These are phyloP conservation scores for Drosophila anomalata DNA, from an alignment of 2,888 invertebrate species.

Conservation along the genomic window DNA sequence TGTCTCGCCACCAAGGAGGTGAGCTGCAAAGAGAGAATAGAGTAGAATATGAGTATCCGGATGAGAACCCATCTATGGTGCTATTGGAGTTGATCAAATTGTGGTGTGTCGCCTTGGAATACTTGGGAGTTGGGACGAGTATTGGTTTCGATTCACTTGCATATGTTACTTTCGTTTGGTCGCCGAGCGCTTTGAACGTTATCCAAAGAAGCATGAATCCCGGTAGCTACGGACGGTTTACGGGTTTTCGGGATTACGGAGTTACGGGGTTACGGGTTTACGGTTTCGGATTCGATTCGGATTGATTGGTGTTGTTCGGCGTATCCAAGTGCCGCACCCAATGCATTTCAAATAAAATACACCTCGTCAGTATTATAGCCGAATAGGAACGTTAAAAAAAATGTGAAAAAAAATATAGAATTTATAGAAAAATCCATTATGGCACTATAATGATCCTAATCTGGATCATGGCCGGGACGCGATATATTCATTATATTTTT, in stretches of 20 bases:
- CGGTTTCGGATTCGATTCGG: constrained; percentile 6
- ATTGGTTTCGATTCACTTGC: constrained; percentile 73
- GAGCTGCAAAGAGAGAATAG: constrained; percentile 61
- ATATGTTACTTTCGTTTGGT: constrained; percentile 64
- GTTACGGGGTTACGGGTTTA: constrained; percentile 13
- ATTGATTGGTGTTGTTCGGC: constrained; percentile 21
- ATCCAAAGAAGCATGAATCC: constrained; percentile 76
- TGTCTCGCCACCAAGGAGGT: constrained; percentile 70
- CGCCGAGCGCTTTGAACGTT: constrained; percentile 63
- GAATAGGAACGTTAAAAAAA: constrained; percentile 32
- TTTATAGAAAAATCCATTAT: not conserved
- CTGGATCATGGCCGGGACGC: constrained; percentile 4
- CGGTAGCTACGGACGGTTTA: constrained; percentile 59
- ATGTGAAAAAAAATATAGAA: constrained; percentile 34
- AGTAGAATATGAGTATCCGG: not conserved
- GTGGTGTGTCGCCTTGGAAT: constrained; percentile 49
- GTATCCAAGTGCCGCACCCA: constrained; percentile 58
- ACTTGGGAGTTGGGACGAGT: constrained; percentile 24
- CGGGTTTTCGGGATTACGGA: not conserved
- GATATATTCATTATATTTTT: too few relatives aligned
- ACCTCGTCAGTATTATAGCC: constrained; percentile 49
- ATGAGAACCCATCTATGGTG: not conserved
- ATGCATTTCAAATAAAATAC: constrained; percentile 58
- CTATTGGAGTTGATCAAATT: constrained; percentile 33
- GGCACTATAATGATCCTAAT: not conserved